A percentile compares a stretch with the other conserved stretches of the same genome.
Evolutionary conservation across 2,888 invertebrate species (phyloP).

Genomic region (Cerastis leucographa): DNA sequence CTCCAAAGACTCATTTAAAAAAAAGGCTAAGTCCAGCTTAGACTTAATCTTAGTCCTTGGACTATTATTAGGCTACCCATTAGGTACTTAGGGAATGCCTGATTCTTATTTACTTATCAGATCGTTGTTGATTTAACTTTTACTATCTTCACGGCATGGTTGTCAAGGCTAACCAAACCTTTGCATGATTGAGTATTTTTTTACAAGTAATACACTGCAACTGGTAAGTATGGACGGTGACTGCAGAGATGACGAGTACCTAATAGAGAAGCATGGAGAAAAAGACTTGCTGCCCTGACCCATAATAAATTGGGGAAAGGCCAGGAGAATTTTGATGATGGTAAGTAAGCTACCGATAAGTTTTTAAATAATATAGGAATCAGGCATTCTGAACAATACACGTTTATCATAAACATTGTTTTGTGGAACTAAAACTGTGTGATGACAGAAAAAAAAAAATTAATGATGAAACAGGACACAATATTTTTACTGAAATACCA

Average conservation of each 20-base stretch:
- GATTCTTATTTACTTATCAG: slow-evolving; percentile 1
- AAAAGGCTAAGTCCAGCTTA: slow-evolving; percentile 27
- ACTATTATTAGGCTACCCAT: not conserved
- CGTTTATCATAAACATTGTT: slow-evolving; percentile 20
- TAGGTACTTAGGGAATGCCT: not conserved
- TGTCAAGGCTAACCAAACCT: not conserved
- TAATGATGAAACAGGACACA: not conserved
- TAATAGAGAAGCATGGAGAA: not conserved
- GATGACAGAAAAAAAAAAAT: slow-evolving; percentile 18
- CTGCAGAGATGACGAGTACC: not conserved
- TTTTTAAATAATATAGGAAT: not conserved
- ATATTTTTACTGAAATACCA: not conserved
- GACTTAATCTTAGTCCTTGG: too few relatives aligned
- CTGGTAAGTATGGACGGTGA: not conserved
- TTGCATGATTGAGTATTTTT: not conserved
- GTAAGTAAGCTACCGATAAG: not conserved
- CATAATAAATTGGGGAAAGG: not conserved
- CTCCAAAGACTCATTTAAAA: not conserved
- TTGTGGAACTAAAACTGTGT: slow-evolving; percentile 11
- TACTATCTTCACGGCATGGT: not conserved
- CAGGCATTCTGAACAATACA: slow-evolving; percentile 7
- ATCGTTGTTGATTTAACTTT: not conserved
- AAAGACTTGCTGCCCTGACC: not conserved
- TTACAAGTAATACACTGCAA: not conserved
- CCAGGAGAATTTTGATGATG: not conserved